Base-by-base conservation (phyloP, 1,140 invertebrate species). In the Aphidius ervi region DNA sequence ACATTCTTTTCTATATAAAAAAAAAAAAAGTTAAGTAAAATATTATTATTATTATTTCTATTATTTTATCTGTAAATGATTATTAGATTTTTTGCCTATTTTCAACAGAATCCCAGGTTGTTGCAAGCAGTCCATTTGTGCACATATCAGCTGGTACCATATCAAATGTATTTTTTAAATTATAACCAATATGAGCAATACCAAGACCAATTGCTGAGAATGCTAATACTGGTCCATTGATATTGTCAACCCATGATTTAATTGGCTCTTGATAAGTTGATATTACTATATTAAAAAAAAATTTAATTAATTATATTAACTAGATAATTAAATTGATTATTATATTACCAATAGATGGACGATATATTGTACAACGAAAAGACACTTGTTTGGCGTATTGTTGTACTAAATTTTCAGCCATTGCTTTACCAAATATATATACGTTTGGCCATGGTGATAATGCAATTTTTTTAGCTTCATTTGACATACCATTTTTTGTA, bases 121-220 rank as follows among this genome's bases (percentile, higher is more conserved):
- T 77, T 6, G 87, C 85, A 54, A 95, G 86, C 55, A 95, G 78
- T 42, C 87, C 82, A 76, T 93, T 94, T 6, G 89, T 87, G 23
- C 86, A 85, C 67, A 88, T 83, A 76, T 96, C 94, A 1, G 91
- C 91, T 0, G 93, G 94, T 43, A 95, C 86, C 6, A 94, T 68
- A 67, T 90, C 87, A 6, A 66, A 43, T 9, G 39, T 46, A 23
- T 49, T 53, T 5, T 60, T 10, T 41, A 41, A 5, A 0, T 10
- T 41, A n/a, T 82, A 80, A 71, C 87, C 81, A 45, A 81, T 83
- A 63, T 86, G 84, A 23, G 92, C 70, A n/a, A 89, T 71, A 63
- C 90, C 91, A 71, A 85, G 81, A 43, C 84, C 86, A 52, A 79
- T 69, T 57, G 76, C 81, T 59, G 79, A 70, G 59, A 82, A 71